phyloP scores from a whole-genome alignment of 2,888 invertebrate species.

The Hanleya hanleyi region DNA sequence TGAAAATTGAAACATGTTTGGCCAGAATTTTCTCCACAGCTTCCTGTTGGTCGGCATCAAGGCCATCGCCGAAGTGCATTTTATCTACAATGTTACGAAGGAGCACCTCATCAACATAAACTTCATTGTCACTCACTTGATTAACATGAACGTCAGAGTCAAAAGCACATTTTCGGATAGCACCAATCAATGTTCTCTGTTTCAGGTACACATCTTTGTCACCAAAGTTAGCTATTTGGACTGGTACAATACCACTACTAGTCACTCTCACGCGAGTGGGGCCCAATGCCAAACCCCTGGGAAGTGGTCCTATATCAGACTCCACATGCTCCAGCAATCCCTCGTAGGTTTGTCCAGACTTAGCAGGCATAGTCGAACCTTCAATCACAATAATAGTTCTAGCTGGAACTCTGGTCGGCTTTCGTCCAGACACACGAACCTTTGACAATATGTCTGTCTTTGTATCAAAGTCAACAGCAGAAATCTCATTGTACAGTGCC shows the following conservation, averaged over 20 bases:
- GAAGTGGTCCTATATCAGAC: not conserved
- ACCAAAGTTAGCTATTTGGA: conserved; percentile 12
- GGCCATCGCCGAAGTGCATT: not conserved
- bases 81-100: not conserved
- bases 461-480: not conserved
- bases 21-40: not conserved
- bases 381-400: not conserved
- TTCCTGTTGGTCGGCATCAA: not conserved
- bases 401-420: not conserved
- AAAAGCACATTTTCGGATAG: not conserved
- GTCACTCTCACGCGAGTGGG: not conserved
- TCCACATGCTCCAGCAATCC: not conserved
- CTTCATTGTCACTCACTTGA: not conserved
- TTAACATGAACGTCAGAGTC: not conserved
- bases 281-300: not conserved
- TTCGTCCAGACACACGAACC: not conserved
- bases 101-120: not conserved
- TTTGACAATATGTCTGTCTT: not conserved
- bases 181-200: not conserved
- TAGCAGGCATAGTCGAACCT: not conserved
- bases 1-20: not conserved
- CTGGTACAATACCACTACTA: not conserved
- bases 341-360: not conserved
- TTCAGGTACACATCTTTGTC: conserved; percentile 6
- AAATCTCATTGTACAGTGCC: too few relatives aligned